Percentiles rank a stretch among this genome's conserved stretches.
These are phyloP conservation scores for Cotesia typhae DNA, from an alignment of 1,140 invertebrate species.

Conservation along the genomic window DNA sequence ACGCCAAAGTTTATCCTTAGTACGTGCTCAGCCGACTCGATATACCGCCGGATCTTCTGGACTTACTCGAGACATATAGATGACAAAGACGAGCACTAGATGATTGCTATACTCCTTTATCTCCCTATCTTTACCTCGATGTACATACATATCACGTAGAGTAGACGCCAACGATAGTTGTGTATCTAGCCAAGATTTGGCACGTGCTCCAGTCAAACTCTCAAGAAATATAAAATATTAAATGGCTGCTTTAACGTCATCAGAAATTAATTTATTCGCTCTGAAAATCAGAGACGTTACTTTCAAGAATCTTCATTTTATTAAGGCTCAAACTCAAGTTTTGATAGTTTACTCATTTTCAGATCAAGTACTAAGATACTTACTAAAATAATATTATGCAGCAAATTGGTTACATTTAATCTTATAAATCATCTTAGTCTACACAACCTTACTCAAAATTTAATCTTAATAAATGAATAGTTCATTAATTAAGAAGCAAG, in stretches of 20 bases:
- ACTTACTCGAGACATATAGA: conserved; percentile 17
- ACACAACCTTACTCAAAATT: too few species aligned
- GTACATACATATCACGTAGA: conserved; percentile 36
- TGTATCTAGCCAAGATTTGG: conserved; percentile 31
- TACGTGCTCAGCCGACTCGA: conserved; percentile 50
- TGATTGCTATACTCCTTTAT: neutral
- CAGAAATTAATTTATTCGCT: conserved; percentile 11
- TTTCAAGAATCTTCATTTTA: neutral
- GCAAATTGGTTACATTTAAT: neutral
- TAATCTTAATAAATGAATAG: too few species aligned
- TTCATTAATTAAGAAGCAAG: too few species aligned
- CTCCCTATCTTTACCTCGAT: conserved; percentile 8
- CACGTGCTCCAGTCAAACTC: conserved; percentile 22
- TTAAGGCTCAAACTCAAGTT: neutral
- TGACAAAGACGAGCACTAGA: conserved; percentile 30
- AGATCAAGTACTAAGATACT: neutral
- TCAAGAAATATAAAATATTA: conserved; percentile 7
- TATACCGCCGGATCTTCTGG: conserved; percentile 27
- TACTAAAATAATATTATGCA: neutral
- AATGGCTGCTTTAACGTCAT: conserved; percentile 4
- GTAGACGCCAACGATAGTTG: conserved; percentile 14
- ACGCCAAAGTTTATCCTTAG: conserved; percentile 55
- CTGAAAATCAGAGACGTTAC: neutral
- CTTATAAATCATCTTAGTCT: too few species aligned
- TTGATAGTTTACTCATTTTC: neutral